A percentile compares a stretch with the other conserved stretches of the same genome.
Evolutionary conservation across 2,113 vertebrate species (phyloP).

Genomic region (Gallinago media): DNA sequence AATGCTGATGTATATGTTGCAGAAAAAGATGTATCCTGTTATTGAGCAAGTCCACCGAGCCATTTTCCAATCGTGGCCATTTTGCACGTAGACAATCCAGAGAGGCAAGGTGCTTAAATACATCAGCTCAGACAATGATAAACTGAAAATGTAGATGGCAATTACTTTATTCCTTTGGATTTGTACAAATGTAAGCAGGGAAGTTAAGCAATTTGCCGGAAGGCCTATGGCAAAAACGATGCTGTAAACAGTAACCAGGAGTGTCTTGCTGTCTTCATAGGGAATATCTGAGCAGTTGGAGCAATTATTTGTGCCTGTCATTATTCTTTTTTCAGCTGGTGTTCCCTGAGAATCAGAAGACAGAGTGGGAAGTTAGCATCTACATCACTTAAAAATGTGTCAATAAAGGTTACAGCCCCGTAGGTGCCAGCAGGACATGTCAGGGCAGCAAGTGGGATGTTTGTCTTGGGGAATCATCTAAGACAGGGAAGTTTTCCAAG

Average conservation of each 20-base stretch:
- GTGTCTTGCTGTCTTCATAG: constrained; percentile 42
- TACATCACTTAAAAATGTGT: not conserved
- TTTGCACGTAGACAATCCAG: constrained; percentile 83
- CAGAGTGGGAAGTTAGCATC: not conserved
- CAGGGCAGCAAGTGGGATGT: not conserved
- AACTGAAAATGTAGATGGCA: constrained; percentile 85
- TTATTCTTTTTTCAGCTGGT: not conserved
- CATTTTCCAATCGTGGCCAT: constrained; percentile 75
- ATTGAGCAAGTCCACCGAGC: constrained; percentile 63
- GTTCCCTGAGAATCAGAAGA: constrained; percentile 50
- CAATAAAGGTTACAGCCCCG: not conserved
- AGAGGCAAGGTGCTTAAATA: constrained; percentile 86
- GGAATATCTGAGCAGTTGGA: not conserved
- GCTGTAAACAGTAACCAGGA: constrained; percentile 81
- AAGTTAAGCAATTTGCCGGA: constrained; percentile 84
- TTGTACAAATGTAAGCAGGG: constrained; percentile 77
- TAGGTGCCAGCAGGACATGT: not conserved
- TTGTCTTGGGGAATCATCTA: not conserved
- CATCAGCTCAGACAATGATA: constrained; percentile 87
- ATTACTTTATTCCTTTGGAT: constrained; percentile 78
- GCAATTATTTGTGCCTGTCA: fast-evolving
- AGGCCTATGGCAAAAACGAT: constrained; percentile 78
- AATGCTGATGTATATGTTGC: constrained; percentile 95
- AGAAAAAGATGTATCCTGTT: constrained; percentile 91
- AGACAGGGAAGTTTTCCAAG: not conserved